Percentiles rank a stretch among this genome's conserved stretches.
Evolutionary conservation across 2,888 invertebrate genomes (phyloP).

Genomic region (Xiphydria camelus): DNA sequence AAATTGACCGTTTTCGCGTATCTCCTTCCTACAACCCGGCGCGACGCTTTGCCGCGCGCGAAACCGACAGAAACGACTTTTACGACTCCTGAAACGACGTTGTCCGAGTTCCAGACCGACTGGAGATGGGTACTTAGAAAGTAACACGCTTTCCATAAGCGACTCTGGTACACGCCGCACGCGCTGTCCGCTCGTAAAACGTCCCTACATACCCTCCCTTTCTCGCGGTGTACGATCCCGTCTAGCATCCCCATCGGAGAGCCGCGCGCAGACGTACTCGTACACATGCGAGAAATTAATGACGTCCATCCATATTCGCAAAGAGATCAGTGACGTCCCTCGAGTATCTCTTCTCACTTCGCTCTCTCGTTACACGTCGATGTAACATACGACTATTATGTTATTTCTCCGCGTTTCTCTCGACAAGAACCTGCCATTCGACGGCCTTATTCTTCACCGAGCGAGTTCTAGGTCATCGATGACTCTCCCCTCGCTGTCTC

Average conservation of each 20-base stretch:
- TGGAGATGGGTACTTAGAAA: too few species aligned
- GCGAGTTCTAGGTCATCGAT: conserved; percentile 18
- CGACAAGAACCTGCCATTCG: background rate
- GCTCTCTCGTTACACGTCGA: background rate
- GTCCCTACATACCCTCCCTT: too few species aligned
- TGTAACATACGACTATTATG: conserved; percentile 5
- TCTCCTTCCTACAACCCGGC: background rate
- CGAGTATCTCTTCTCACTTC: background rate
- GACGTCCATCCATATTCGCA: too few species aligned
- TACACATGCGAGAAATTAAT: too few species aligned
- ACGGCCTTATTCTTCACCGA: conserved; percentile 6
- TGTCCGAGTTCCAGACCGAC: conserved; percentile 1
- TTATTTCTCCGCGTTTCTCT: conserved; percentile 19
- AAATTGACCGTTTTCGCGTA: background rate
- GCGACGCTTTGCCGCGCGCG: background rate
- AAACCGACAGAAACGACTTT: conserved; percentile 13
- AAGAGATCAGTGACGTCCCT: too few species aligned
- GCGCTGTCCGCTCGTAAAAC: background rate
- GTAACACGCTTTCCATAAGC: conserved; percentile 41
- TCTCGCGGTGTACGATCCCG: too few species aligned
- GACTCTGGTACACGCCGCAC: background rate
- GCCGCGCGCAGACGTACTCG: too few species aligned
- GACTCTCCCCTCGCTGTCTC: too few species aligned
- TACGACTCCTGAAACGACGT: conserved; percentile 31
- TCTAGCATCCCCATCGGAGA: too few species aligned